Conservation (phyloP, 2,797 vertebrate genomes). For the Pseudopleuronectes americanus region DNA sequence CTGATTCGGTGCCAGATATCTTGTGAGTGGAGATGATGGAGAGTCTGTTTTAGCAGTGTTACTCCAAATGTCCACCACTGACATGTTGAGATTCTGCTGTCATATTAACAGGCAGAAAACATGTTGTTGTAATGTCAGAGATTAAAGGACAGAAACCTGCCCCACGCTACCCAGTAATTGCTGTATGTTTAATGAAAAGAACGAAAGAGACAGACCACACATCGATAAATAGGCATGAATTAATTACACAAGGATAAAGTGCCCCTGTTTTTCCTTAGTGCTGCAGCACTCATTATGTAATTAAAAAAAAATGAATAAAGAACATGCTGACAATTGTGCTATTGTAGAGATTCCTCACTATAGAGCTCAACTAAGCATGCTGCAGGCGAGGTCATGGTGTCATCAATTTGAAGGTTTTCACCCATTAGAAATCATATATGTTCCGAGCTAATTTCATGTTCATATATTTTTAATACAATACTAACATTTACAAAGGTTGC, state of each 20-base stretch:
- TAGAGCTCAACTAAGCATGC: neutral
- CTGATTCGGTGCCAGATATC: conserved; percentile 66
- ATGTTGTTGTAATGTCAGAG: conserved; percentile 40
- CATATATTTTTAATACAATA: no score
- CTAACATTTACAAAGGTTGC: no score
- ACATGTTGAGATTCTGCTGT: conserved; percentile 3
- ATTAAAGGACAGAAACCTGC: neutral
- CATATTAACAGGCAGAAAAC: conserved; percentile 2
- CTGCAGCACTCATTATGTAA: neutral
- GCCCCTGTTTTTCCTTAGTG: no score
- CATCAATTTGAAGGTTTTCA: neutral
- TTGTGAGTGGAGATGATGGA: conserved; percentile 13
- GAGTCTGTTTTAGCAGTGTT: conserved; percentile 18
- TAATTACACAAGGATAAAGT: neutral
- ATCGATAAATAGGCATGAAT: conserved; percentile 22
- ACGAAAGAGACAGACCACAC: conserved; percentile 2
- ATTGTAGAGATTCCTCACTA: neutral
- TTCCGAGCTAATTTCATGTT: no score
- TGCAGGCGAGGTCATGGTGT: conserved; percentile 1
- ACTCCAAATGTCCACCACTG: conserved; percentile 4
- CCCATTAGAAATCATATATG: no score
- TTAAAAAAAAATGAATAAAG: neutral
- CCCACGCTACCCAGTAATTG: no score
- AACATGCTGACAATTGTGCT: neutral
- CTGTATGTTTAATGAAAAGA: neutral